Conservation (phyloP, 2,113 vertebrate species). For the Phyllopteryx taeniolatus region DNA sequence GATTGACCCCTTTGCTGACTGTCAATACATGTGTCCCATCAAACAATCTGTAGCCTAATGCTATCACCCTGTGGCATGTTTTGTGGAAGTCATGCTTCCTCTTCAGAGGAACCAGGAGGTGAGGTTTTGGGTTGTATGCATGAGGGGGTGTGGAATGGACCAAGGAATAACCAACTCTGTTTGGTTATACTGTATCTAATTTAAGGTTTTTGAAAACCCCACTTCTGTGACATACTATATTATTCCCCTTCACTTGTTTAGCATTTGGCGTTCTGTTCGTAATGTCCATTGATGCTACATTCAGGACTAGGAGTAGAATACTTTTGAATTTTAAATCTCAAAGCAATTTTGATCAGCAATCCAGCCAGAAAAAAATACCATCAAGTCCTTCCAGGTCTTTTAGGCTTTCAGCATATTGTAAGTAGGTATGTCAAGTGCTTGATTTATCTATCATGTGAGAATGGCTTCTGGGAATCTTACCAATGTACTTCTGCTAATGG, state of each 20-base stretch:
- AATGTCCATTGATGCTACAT: background rate
- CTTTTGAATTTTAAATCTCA: conserved; percentile 39
- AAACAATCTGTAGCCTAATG: background rate
- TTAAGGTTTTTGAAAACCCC: too few species aligned
- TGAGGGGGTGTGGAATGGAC: background rate
- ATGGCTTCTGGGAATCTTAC: conserved; percentile 8
- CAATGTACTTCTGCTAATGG: conserved; percentile 4
- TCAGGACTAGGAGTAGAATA: background rate
- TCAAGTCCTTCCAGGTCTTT: background rate
- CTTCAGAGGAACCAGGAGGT: background rate
- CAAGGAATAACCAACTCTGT: background rate
- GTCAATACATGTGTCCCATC: background rate
- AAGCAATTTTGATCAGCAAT: conserved; percentile 61
- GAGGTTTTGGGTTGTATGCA: background rate
- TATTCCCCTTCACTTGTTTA: background rate
- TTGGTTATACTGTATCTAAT: background rate
- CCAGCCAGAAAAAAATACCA: conserved; percentile 29
- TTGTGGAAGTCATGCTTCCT: background rate
- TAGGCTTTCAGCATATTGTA: conserved; percentile 19
- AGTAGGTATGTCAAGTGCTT: conserved; percentile 23
- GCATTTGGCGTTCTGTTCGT: background rate
- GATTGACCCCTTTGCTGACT: background rate
- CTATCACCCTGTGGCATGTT: background rate
- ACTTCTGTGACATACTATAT: background rate
- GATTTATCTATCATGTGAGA: conserved; percentile 24